Evolutionary conservation across 2,888 invertebrate species (phyloP).

Genomic region (Itoplectis maculator): DNA sequence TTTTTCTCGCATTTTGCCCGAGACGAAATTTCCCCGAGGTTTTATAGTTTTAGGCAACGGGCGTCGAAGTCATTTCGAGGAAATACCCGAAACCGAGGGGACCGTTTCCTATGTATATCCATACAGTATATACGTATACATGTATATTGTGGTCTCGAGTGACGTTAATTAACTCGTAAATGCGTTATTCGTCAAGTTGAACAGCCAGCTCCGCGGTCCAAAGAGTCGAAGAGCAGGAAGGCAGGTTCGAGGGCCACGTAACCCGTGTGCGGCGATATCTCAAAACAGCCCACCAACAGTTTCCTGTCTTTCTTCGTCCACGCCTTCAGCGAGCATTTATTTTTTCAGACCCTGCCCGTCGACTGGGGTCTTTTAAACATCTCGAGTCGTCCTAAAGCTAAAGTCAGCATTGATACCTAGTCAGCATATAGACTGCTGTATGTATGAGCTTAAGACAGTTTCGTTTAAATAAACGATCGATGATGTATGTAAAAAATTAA

Average conservation of each 20-base stretch:
- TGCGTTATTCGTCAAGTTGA: slow-evolving; percentile 56
- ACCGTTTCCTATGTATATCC: neutral
- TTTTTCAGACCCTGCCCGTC: slow-evolving; percentile 49
- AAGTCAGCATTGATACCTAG: neutral
- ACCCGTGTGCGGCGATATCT: slow-evolving; percentile 40
- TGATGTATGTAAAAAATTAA: no score
- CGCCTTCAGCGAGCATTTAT: slow-evolving; percentile 58
- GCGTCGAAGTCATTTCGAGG: slow-evolving; percentile 20
- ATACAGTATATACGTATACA: neutral
- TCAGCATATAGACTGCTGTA: neutral
- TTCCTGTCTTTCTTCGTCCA: slow-evolving; percentile 61
- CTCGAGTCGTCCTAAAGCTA: slow-evolving; percentile 35
- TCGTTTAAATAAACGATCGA: neutral
- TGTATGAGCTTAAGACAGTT: neutral
- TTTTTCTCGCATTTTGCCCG: slow-evolving; percentile 2
- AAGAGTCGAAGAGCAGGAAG: slow-evolving; percentile 19
- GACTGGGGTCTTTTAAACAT: slow-evolving; percentile 36
- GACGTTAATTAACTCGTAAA: slow-evolving; percentile 67
- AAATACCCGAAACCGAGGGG: slow-evolving; percentile 18
- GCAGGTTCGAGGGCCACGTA: slow-evolving; percentile 15
- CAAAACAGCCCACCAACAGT: slow-evolving; percentile 50
- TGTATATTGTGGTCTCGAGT: slow-evolving; percentile 45
- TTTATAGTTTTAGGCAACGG: slow-evolving; percentile 25
- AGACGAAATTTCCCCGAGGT: slow-evolving; percentile 1
- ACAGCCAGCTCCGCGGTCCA: slow-evolving; percentile 26